phyloP scores from a whole-genome alignment of 2,797 vertebrate species.

The Kryptolebias ocellatus region DNA sequence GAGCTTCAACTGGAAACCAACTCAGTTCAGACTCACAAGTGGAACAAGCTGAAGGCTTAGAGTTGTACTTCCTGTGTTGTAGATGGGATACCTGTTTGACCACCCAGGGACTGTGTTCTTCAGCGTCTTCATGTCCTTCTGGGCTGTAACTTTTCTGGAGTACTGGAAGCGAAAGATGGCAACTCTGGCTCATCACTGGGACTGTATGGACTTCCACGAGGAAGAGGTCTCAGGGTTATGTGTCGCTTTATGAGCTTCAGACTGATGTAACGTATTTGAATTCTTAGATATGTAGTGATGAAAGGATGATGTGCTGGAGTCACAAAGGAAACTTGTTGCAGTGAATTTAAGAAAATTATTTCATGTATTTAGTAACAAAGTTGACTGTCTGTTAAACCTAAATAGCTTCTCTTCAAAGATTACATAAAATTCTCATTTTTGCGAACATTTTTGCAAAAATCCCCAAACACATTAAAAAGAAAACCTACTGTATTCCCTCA shows the following conservation, averaged over 20 bases:
- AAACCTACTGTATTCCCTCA: slow-evolving; percentile 35
- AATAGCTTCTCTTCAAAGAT: no score
- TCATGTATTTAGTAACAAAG: neutral
- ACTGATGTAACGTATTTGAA: neutral
- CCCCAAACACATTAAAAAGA: neutral
- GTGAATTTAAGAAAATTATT: no score
- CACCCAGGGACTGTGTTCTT: slow-evolving; percentile 85
- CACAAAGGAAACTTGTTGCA: neutral
- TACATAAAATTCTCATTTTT: no score
- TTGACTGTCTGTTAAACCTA: no score
- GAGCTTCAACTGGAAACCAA: neutral
- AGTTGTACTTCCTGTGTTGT: slow-evolving; percentile 24
- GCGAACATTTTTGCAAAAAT: neutral
- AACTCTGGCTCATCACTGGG: slow-evolving; percentile 85
- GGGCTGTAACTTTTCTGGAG: slow-evolving; percentile 86
- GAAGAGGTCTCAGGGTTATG: slow-evolving; percentile 73
- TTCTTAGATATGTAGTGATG: neutral
- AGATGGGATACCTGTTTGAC: slow-evolving; percentile 86
- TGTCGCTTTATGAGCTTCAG: neutral
- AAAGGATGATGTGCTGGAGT: neutral
- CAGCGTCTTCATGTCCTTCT: slow-evolving; percentile 88
- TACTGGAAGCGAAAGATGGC: slow-evolving; percentile 86
- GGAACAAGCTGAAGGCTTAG: neutral
- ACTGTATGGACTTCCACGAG: slow-evolving; percentile 87
- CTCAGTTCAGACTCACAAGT: neutral